Base-by-base conservation (phyloP, 2,888 invertebrate species). In the Rhagonycha lutea region DNA sequence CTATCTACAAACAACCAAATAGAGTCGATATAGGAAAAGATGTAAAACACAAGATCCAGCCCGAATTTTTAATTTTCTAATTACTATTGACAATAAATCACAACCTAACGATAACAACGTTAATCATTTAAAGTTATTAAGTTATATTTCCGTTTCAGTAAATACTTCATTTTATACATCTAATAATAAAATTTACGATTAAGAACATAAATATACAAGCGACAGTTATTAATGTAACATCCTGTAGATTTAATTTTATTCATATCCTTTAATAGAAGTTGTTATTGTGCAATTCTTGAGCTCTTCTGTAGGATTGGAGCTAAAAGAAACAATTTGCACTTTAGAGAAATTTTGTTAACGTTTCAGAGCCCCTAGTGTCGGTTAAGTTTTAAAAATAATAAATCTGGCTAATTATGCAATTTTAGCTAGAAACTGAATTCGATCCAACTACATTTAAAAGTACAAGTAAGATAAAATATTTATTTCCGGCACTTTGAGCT, bases 251-350 rank as follows among this genome's bases (percentile, higher is more conserved):
- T 23, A 67, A 29, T 69, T 73, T 26, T 18, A 70, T 72, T 60
- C 23, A 61, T 69, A 65, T 73, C 47, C 71, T 76, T 77, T 80
- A 78, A 67, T 79, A 81, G 69, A 80, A 81, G 79, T 80, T 82
- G 73, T 81, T 81, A 72, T 73, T 80, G 70, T 82, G 83, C 70
- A 81, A 26, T 73, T 83, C 83, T 74, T 86, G 85, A 67, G 83
- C 80, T 78, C 81, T 84, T 78, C 85, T 83, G 81, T 84, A 86
- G 10, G 84, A 83, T 79, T 85, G 84, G 61, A 86, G 80, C 86
- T 86, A 83, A 62, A 86, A 77, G 14, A 29, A 62, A 72, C 68
- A 32, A 69, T 24, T 24, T 26, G 11, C 47, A 47, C 47, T 63
- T 47, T 47, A 47, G 47, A 47, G n/a, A n/a, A 47, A 47, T 47